Evolutionary conservation across 1,140 invertebrate genomes (phyloP), one percentile per base, ranked within the genome.

Genomic region (Pararge aegeria): DNA sequence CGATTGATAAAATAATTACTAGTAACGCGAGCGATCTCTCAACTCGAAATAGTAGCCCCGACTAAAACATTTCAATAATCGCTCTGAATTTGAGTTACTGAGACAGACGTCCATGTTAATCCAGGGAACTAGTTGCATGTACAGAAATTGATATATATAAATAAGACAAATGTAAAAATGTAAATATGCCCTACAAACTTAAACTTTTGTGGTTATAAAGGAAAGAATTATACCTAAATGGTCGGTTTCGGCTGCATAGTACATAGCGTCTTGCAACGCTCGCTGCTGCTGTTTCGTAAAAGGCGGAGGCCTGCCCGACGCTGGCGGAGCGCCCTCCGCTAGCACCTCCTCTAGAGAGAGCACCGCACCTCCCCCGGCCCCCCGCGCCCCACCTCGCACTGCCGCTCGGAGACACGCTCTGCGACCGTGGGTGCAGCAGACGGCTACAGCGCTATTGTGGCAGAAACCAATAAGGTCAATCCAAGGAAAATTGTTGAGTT

Each of bases 221-320:
- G 3, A 34, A n/a, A 1, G 30, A 19, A 18, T 9, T 10, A 30
- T 62, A 95, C 95, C 95, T 68, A 97, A 91, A 89, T 97, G 95
- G 77, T 96, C 96, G 76, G 95, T 97, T 83, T 98, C 96, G 1
- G 95, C 95, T 67, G 95, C 96, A 75, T 97, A 96, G 81, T 97
- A 98, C 96, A 98, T 97, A 2, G 96, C 96, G 89, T 97, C 96
- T 75, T 97, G 96, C 30, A 97, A 87, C 29, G 95, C 94, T 76
- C 96, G 94, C 21, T 95, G 94, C 87, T 97, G 96, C 15, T 93
- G 91, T 88, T 97, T 97, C 61, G 93, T 96, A 72, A 97, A 93
- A 27, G 85, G 71, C 2, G 78, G 89, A 56, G 90, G 75, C 66
- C 87, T 73, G 68, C 90, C 79, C 73, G 81, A 69, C 68, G 80